Base-by-base conservation (phyloP, 2,113 vertebrate species). In the Trinectes maculatus region DNA sequence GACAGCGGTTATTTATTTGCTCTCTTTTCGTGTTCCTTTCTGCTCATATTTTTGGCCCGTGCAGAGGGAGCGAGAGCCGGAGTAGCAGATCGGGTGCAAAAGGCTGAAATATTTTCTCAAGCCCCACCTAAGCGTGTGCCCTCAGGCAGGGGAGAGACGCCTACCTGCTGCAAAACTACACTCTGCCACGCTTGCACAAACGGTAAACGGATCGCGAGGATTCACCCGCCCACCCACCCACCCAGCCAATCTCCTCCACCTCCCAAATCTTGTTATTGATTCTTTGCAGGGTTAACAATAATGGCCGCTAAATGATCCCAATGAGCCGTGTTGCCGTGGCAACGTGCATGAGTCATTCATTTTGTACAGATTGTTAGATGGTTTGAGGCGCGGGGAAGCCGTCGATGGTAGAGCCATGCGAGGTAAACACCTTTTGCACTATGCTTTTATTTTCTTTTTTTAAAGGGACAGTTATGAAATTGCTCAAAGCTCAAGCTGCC, bases 121-220 rank as follows among this genome's bases (percentile, higher is more conserved):
- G 88, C 90, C 89, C 88, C 91, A 91, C 91, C 89, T 89, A 61
- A 83, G 85, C 3, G 3, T 85, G 83, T 67, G 84, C 79, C 92
- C 85, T 49, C 9, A 87, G 87, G 92, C 87, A 21, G 76, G 84
- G 87, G 91, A 91, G 90, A 89, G 89, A 87, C 88, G 11, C 84
- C 85, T 86, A 91, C 87, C 86, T 90, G 85, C 77, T 79, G 37
- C 48, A 54, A 66, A 77, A 68, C 71, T 19, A 48, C 49, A 51
- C 68, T 33, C 55, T 51, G 68, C 79, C 83, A 85, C 49, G 51
- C 83, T 72, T 77, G 63, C 79, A 79, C 34, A 66, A 83, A 69
- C 75, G 65, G 36, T 69, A 63, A 74, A 46, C 6, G 29, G 52
- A 79, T 76, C 37, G 25, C 16, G 47, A 79, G 75, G 63, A 68